phyloP scores from a whole-genome alignment of 53 echinoderm and acorn worm genomes.

The Patiria pectinifera region DNA sequence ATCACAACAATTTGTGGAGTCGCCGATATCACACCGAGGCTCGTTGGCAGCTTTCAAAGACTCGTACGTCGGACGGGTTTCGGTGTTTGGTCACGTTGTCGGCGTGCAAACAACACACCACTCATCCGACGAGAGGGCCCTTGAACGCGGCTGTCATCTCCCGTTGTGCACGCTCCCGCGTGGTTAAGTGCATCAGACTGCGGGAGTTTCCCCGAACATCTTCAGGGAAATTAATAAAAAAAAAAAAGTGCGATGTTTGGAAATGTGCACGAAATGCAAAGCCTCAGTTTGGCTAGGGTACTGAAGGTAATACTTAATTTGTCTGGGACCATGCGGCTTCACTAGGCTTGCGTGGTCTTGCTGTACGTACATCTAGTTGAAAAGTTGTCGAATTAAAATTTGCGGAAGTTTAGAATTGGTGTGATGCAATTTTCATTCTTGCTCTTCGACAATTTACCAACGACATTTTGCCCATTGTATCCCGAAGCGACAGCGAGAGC shows the following conservation, averaged over 20 bases:
- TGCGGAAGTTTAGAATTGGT: no score
- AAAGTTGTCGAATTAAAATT: no score
- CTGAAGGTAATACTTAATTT: no score
- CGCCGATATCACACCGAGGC: background rate
- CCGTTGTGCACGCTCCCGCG: background rate
- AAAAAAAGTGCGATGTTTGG: background rate
- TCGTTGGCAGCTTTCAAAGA: background rate
- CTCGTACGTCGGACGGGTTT: background rate
- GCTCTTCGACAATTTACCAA: no score
- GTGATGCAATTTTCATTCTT: no score
- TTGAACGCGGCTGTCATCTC: background rate
- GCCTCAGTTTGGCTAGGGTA: no score
- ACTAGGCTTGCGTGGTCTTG: no score
- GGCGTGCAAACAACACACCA: background rate
- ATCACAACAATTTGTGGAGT: no score
- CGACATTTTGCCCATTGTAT: no score
- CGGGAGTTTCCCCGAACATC: background rate
- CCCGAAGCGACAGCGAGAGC: no score
- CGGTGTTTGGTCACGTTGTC: background rate
- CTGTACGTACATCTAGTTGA: no score
- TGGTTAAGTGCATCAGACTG: background rate
- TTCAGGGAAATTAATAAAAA: background rate
- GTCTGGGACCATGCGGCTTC: no score
- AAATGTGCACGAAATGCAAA: background rate
- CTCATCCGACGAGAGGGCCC: background rate